phyloP scores from a whole-genome alignment of 2,888 invertebrate species.

The Polietes domitor region DNA sequence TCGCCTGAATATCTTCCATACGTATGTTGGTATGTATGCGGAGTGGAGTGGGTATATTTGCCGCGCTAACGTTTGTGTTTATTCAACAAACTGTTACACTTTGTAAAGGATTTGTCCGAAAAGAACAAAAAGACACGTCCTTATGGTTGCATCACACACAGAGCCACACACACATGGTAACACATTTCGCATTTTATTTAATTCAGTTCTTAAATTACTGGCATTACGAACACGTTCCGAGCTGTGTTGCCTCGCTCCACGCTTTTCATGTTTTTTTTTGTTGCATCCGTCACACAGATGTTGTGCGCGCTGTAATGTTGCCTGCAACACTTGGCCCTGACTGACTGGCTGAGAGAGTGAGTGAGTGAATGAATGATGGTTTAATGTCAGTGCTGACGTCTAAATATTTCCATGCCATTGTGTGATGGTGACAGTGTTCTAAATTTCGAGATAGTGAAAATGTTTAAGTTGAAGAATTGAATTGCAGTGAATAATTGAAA shows the following conservation, averaged over 20 bases:
- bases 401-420: background rate
- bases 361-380: conserved; percentile 15
- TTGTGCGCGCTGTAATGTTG: background rate
- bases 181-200: conserved; percentile 5
- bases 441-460: no score
- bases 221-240: background rate
- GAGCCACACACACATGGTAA: background rate
- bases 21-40: no score
- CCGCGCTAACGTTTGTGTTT: background rate
- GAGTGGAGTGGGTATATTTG: background rate
- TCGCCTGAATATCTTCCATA: no score
- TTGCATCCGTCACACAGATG: background rate
- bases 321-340: background rate
- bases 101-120: conserved; percentile 5
- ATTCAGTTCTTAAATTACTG: background rate
- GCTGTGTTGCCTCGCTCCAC: background rate
- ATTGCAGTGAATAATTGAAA: no score
- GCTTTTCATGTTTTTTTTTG: background rate
- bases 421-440: background rate
- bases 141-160: no score
- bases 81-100: conserved; percentile 1
- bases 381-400: conserved; percentile 6
- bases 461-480: no score
- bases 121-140: background rate
- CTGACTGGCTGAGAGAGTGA: background rate